phyloP scores from a whole-genome alignment of 2,113 vertebrate genomes.

The Cynopterus brachyotis region DNA sequence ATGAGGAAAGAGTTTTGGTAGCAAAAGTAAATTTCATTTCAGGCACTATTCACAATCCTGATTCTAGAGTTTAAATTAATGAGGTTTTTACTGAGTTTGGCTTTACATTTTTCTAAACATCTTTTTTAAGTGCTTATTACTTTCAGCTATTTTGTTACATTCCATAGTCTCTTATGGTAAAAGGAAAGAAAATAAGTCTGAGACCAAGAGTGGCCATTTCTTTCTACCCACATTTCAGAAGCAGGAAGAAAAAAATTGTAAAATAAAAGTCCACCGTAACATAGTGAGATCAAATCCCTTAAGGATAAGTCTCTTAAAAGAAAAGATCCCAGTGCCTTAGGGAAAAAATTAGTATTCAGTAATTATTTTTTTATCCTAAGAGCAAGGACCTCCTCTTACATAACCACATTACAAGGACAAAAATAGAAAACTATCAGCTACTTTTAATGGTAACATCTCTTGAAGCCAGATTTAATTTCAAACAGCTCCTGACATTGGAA shows the following conservation, averaged over 20 bases:
- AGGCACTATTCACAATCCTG: not conserved
- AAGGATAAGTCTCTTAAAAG: not conserved
- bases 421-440: not conserved
- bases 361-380: slow-evolving; percentile 13
- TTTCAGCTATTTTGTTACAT: not conserved
- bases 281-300: not conserved
- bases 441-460: not conserved
- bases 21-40: slow-evolving; percentile 33
- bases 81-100: not conserved
- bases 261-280: not conserved
- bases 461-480: not conserved
- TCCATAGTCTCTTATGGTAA: not conserved
- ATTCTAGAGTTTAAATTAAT: slow-evolving; percentile 33
- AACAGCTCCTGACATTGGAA: not conserved
- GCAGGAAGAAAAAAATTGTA: not conserved
- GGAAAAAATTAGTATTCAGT: not conserved
- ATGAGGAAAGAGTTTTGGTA: slow-evolving; percentile 37
- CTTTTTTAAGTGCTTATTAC: not conserved
- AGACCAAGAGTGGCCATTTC: not conserved
- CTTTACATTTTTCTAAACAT: not conserved
- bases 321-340: not conserved
- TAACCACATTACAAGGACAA: not conserved
- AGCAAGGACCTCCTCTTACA: not conserved
- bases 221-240: slow-evolving; percentile 28
- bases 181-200: not conserved